Percentiles rank a stretch among this genome's conserved stretches.
Conservation (phyloP, 2,888 invertebrate genomes). For the Gasteruption jaculator region DNA sequence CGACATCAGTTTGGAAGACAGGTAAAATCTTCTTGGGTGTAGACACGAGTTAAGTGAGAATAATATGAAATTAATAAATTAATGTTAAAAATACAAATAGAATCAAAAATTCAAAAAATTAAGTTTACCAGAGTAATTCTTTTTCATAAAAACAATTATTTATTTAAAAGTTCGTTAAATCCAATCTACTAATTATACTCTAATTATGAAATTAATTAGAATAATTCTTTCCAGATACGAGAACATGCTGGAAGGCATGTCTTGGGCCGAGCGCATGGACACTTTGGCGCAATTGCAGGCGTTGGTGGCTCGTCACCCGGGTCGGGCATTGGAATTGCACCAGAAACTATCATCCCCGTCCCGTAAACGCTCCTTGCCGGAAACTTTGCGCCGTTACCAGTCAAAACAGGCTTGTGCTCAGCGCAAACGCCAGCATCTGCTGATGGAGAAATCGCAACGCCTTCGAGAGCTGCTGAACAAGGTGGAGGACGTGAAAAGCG, state of each 20-base stretch:
- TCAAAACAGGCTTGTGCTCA: slow-evolving; percentile 90
- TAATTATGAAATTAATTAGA: slow-evolving; percentile 1
- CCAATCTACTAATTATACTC: background rate
- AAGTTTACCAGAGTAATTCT: slow-evolving; percentile 1
- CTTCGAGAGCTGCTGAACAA: slow-evolving; percentile 81
- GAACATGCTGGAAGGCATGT: slow-evolving; percentile 59
- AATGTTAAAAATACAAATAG: slow-evolving; percentile 8
- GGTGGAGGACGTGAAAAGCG: slow-evolving; percentile 77
- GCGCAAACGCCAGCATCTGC: slow-evolving; percentile 74
- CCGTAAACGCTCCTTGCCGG: slow-evolving; percentile 77
- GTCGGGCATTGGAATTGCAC: slow-evolving; percentile 86
- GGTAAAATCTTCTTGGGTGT: slow-evolving; percentile 28
- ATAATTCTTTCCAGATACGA: slow-evolving; percentile 35
- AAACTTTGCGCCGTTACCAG: slow-evolving; percentile 73
- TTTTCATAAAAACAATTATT: too few relatives aligned
- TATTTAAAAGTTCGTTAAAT: background rate
- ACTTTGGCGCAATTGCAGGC: slow-evolving; percentile 74
- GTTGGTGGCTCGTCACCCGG: slow-evolving; percentile 83
- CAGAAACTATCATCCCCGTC: slow-evolving; percentile 91
- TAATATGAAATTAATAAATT: background rate
- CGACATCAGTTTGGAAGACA: slow-evolving; percentile 46
- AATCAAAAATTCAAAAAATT: too few relatives aligned
- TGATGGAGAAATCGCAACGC: slow-evolving; percentile 79
- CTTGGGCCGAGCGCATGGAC: slow-evolving; percentile 83
- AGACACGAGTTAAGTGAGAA: background rate